Evolutionary conservation across 2,113 vertebrate genomes (phyloP).

Genomic region (Hydrolagus affinis): DNA sequence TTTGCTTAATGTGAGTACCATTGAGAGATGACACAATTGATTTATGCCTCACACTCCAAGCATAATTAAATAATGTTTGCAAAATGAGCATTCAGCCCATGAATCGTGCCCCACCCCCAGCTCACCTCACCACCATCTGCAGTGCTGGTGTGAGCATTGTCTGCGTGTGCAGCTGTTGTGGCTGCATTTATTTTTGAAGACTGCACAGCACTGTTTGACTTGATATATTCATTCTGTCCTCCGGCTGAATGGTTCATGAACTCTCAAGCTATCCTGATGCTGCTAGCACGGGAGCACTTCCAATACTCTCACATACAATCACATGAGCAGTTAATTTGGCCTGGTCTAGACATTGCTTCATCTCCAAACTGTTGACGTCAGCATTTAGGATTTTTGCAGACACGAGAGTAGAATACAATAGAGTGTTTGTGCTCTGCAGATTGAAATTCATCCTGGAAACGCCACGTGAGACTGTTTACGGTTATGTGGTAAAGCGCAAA

Average conservation of each 20-base stretch:
- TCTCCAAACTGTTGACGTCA: conserved; percentile 2
- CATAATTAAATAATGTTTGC: background rate
- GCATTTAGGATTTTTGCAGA: conserved; percentile 20
- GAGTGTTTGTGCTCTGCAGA: conserved; percentile 24
- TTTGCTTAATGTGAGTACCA: background rate
- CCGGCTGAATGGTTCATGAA: conserved; percentile 19
- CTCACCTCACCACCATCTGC: background rate
- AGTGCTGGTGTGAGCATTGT: background rate
- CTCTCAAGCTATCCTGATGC: conserved; percentile 6
- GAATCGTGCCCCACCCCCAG: background rate
- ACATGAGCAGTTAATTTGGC: background rate
- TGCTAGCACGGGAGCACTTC: background rate
- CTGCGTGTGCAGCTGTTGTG: background rate
- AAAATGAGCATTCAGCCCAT: background rate
- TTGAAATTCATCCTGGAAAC: background rate
- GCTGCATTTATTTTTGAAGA: conserved; percentile 7
- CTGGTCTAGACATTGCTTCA: conserved; percentile 31
- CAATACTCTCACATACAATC: conserved; percentile 8
- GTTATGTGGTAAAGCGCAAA: background rate
- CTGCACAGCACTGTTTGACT: background rate
- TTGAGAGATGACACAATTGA: background rate
- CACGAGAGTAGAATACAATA: conserved; percentile 6
- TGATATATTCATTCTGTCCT: conserved; percentile 6
- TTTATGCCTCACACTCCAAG: background rate
- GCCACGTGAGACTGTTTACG: conserved; percentile 3